These are phyloP conservation scores for Mimachlamys varia DNA, from an alignment of 2,888 invertebrate genomes.

Conservation along the genomic window DNA sequence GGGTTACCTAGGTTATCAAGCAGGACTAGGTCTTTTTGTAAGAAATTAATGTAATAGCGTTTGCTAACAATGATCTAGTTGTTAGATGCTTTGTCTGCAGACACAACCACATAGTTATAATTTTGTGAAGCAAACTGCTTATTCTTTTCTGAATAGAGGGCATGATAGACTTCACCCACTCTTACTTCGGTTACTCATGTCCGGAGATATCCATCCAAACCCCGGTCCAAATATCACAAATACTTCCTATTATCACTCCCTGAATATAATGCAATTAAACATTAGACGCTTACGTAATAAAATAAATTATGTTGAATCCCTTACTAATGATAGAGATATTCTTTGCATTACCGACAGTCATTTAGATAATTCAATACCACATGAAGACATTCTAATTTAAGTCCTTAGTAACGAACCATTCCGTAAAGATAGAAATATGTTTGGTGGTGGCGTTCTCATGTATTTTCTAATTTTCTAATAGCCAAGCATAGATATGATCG, in stretches of 20 bases:
- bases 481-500: not conserved
- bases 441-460: not conserved
- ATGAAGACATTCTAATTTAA: not conserved
- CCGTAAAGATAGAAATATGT: not conserved
- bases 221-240: not conserved
- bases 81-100: no score
- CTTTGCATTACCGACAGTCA: not conserved
- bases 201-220: not conserved
- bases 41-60: no score
- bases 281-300: not conserved
- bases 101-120: no score
- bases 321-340: not conserved
- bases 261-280: not conserved
- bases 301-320: not conserved
- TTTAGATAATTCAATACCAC: not conserved
- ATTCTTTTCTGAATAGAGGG: no score
- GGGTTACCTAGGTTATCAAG: no score
- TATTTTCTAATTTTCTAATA: not conserved
- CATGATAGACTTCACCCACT: no score
- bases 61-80: no score
- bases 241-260: not conserved
- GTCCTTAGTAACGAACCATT: not conserved
- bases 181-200: no score
- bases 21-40: no score
- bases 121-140: no score